Evolutionary conservation across 2,113 vertebrate genomes (phyloP).

Genomic region (Vulpes vulpes): DNA sequence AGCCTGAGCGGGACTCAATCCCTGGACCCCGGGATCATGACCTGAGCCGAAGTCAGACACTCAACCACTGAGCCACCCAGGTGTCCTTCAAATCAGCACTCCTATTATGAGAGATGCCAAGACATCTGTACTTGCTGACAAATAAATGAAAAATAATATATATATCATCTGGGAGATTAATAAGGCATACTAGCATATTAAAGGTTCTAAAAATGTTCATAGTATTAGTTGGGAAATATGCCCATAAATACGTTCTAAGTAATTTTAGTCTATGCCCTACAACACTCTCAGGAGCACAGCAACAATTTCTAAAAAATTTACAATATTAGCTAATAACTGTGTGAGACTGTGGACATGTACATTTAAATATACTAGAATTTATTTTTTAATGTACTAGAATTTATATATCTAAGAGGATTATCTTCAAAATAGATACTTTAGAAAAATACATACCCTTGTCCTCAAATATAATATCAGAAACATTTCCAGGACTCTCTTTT

Average conservation of each 20-base stretch:
- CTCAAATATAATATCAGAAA: background rate
- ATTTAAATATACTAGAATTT: background rate
- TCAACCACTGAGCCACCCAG: too few species aligned
- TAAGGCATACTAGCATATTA: background rate
- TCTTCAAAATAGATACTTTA: background rate
- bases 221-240: background rate
- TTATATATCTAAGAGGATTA: background rate
- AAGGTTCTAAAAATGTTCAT: background rate
- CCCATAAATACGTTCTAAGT: background rate
- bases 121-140: background rate
- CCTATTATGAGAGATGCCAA: background rate
- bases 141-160: background rate
- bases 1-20: too few species aligned
- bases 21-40: too few species aligned
- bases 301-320: background rate
- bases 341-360: background rate
- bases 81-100: background rate
- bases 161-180: background rate
- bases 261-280: slow-evolving; percentile 5
- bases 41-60: too few species aligned
- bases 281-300: background rate
- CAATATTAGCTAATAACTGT: background rate
- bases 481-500: background rate
- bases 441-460: background rate
- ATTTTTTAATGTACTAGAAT: background rate